Evolutionary conservation across 2,113 vertebrate genomes (phyloP).

Genomic region (Neoarius graeffei): DNA sequence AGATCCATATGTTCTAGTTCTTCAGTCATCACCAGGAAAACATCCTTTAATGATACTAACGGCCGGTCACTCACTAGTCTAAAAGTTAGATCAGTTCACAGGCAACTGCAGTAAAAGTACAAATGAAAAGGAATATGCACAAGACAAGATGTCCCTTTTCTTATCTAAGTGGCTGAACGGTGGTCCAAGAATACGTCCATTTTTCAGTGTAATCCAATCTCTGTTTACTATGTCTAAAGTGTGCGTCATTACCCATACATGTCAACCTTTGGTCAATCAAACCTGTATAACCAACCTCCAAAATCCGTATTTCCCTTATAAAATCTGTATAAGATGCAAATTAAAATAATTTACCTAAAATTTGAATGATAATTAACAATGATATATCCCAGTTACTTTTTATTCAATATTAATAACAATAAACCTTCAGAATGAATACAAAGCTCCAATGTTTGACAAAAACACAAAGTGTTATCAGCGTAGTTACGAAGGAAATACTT

Average conservation of each 20-base stretch:
- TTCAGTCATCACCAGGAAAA: constrained; percentile 6
- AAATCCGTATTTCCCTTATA: no score
- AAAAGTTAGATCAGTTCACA: background rate
- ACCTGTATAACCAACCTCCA: no score
- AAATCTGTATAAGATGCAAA: no score
- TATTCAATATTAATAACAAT: no score
- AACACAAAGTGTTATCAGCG: no score
- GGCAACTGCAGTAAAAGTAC: background rate
- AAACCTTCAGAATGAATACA: no score
- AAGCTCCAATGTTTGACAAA: no score
- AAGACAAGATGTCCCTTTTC: background rate
- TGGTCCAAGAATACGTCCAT: background rate
- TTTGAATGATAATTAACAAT: no score
- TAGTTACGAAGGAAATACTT: no score
- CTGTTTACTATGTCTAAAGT: background rate
- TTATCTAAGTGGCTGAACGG: background rate
- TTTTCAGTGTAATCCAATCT: background rate
- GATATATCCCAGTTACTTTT: no score
- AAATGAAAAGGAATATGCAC: background rate
- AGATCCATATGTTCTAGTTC: background rate
- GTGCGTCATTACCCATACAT: background rate
- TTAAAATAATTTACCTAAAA: no score
- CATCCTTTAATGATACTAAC: background rate
- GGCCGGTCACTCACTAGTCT: background rate
- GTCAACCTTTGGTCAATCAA: no score